Base-by-base conservation (phyloP, 2,888 invertebrate species). In the Branchellion lobata region DNA sequence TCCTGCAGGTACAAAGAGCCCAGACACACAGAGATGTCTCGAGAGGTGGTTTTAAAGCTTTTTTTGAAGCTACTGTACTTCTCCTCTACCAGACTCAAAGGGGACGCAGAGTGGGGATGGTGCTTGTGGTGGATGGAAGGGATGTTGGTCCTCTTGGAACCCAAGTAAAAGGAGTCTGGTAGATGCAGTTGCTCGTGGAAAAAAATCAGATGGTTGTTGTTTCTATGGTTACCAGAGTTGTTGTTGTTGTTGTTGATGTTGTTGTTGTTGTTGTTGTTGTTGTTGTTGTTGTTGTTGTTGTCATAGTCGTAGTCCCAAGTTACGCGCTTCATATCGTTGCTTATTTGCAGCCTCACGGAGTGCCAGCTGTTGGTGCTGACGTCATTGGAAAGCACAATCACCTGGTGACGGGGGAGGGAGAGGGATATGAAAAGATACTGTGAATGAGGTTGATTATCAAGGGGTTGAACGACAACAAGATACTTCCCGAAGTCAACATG, bases 221-320 rank as follows among this genome's bases (percentile, higher is more conserved):
- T 72, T 33, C 11, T 36, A n/a, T 71, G 3, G 71, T 24, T 73
- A n/a, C 27, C n/a, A 24, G 31, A n/a, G 40, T n/a, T 73, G 40
- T 36, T 36, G 73, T 36, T 27, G 27, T 51, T 29, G 29, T 51
- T 53, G 75, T 53, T 53, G 57, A 21, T 27, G 72, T 24, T 72
- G 73, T 33, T 36, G 40, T 71, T 33, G 71, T 24, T 73, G 40
- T 47, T 36, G 11, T 73, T 40, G 40, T n/a, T 73, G 40, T 36
- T 36, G 73, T 36, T 27, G 27, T 51, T 29, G 29, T 51, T 53
- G 29, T 53, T 3, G 18, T 5, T 27, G 21, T 53, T 47, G 1
- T 75, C 57, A 29, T 47, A 31, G 33, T 77, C 53, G 40, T 77
- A 27, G 27, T 31, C 65, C 34, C 57, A 61, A n/a, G n/a, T 65